Conservation (phyloP, 2,797 vertebrate species). For the Hydrocynus forskahlii region DNA sequence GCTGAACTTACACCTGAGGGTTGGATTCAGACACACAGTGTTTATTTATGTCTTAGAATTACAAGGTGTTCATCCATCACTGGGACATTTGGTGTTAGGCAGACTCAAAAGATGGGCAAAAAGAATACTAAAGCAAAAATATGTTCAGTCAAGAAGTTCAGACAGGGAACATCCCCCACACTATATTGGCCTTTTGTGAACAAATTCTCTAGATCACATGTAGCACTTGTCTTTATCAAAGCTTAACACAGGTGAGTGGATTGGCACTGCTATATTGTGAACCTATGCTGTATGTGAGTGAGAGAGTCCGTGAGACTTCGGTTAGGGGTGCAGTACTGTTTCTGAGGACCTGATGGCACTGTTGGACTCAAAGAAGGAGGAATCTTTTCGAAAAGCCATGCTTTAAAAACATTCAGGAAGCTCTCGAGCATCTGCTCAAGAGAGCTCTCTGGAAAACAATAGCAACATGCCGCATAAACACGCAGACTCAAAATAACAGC, state of each 20-base stretch:
- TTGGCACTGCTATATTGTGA: neutral
- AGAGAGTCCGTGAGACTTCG: neutral
- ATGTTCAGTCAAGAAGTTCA: neutral
- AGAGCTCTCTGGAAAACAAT: slow-evolving; percentile 49
- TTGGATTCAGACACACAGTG: neutral
- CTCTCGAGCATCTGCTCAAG: slow-evolving; percentile 48
- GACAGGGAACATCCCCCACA: too few relatives aligned
- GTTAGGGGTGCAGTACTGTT: slow-evolving; percentile 49
- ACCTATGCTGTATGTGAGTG: neutral
- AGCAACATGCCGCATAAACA: slow-evolving; percentile 48
- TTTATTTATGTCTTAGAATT: neutral
- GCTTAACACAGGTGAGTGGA: neutral
- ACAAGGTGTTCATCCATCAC: neutral
- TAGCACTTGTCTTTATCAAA: neutral
- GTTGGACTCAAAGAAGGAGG: slow-evolving; percentile 68
- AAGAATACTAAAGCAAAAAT: neutral
- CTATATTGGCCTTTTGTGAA: neutral
- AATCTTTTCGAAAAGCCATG: slow-evolving; percentile 24
- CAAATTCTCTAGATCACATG: neutral
- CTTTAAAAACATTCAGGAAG: slow-evolving; percentile 30
- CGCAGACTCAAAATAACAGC: slow-evolving; percentile 46
- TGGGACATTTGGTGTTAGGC: neutral
- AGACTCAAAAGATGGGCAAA: neutral
- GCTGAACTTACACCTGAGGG: neutral
- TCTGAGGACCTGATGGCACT: slow-evolving; percentile 77